Evolutionary conservation across 2,797 vertebrate genomes (phyloP).

Genomic region (Gallinago solitaria): DNA sequence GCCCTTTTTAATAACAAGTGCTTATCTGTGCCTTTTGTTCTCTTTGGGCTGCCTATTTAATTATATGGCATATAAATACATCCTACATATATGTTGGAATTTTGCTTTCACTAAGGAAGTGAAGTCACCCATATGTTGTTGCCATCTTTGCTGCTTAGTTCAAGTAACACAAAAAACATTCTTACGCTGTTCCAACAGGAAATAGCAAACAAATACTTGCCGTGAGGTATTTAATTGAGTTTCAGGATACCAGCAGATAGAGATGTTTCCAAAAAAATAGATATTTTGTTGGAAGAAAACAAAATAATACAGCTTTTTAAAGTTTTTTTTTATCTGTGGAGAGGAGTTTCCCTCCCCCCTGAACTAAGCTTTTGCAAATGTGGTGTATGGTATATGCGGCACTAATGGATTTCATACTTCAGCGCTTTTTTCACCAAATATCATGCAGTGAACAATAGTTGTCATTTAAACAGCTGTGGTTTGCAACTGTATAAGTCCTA

Average conservation of each 20-base stretch:
- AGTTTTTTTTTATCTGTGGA: neutral
- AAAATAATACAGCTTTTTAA: neutral
- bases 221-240: constrained; percentile 55
- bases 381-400: neutral
- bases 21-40: neutral
- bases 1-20: neutral
- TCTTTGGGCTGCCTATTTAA: neutral
- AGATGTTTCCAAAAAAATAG: neutral
- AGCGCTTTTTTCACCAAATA: neutral
- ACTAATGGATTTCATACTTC: constrained; percentile 32
- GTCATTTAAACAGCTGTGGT: constrained; percentile 18
- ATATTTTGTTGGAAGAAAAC: constrained; percentile 8
- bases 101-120: neutral
- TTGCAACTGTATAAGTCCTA: constrained; percentile 15
- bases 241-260: constrained; percentile 46
- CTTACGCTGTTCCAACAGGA: constrained; percentile 51
- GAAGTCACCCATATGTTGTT: constrained; percentile 27
- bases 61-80: neutral
- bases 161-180: constrained; percentile 50
- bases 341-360: neutral
- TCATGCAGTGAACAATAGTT: neutral
- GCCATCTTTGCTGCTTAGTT: constrained; percentile 25
- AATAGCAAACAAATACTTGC: constrained; percentile 52
- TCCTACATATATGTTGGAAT: constrained; percentile 2
- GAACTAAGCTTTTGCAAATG: constrained; percentile 26